Percentiles rank a stretch among this genome's conserved stretches.
Evolutionary conservation across 2,888 invertebrate species (phyloP).

Genomic region (Pardosa pseudoannulata): DNA sequence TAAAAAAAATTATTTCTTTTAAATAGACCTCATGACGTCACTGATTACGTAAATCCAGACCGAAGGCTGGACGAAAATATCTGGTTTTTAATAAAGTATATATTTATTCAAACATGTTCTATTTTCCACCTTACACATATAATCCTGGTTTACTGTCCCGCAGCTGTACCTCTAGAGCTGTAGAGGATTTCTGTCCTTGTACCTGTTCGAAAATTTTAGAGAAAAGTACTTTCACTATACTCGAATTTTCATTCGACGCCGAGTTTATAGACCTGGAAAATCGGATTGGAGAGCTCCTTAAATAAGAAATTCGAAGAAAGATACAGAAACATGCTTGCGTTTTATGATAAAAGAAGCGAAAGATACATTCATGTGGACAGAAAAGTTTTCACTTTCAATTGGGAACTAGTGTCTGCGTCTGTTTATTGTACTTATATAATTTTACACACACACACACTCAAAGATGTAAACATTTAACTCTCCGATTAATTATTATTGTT

Average conservation of each 20-base stretch:
- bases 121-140: background rate
- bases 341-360: background rate
- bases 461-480: too few species aligned
- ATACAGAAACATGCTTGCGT: too few species aligned
- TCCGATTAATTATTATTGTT: too few species aligned
- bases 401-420: too few species aligned
- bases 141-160: background rate
- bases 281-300: background rate
- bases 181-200: background rate
- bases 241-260: background rate
- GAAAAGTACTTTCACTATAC: background rate
- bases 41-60: too few species aligned
- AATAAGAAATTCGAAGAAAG: background rate
- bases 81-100: background rate
- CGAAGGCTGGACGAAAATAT: too few species aligned
- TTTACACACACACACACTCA: too few species aligned
- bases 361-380: background rate
- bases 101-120: background rate
- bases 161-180: background rate
- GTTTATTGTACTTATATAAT: too few species aligned
- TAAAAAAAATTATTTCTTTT: too few species aligned
- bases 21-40: too few species aligned
- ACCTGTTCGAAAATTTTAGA: background rate
- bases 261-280: background rate
- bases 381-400: background rate